Evolutionary conservation across 2,888 invertebrate genomes (phyloP).

Genomic region (Ceratothoa steindachneri): DNA sequence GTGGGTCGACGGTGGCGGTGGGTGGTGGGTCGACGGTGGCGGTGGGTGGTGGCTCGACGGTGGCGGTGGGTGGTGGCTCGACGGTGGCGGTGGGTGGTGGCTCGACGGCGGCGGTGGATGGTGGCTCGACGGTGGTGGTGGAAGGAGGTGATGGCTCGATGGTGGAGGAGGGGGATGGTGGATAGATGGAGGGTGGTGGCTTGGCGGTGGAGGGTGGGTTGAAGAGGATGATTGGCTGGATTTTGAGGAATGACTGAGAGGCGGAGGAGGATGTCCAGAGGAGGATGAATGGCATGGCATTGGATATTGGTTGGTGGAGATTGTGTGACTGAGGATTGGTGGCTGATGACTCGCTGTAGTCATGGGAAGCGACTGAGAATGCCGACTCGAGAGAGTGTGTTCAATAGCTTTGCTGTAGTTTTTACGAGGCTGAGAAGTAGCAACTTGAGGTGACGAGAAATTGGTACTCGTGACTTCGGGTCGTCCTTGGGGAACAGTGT

Average conservation of each 20-base stretch:
- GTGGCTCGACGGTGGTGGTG: slow-evolving; percentile 3
- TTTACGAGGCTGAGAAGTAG: not conserved
- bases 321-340: not conserved
- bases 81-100: not conserved
- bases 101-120: not conserved
- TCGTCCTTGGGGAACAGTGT: not conserved
- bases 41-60: not conserved
- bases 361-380: not conserved
- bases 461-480: not conserved
- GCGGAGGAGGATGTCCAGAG: not conserved
- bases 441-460: not conserved
- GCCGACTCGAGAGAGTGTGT: not conserved
- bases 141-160: not conserved
- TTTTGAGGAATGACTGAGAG: not conserved
- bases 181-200: not conserved
- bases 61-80: not conserved
- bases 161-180: slow-evolving; percentile 12
- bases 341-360: not conserved
- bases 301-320: not conserved
- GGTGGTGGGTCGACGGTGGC: not conserved
- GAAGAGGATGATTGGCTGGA: not conserved
- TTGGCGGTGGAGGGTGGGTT: not conserved
- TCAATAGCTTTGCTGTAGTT: too few species aligned
- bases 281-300: not conserved
- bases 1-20: not conserved